Base-by-base conservation (phyloP, 2,888 invertebrate genomes). In the Drosophila pseudotalamancana region DNA sequence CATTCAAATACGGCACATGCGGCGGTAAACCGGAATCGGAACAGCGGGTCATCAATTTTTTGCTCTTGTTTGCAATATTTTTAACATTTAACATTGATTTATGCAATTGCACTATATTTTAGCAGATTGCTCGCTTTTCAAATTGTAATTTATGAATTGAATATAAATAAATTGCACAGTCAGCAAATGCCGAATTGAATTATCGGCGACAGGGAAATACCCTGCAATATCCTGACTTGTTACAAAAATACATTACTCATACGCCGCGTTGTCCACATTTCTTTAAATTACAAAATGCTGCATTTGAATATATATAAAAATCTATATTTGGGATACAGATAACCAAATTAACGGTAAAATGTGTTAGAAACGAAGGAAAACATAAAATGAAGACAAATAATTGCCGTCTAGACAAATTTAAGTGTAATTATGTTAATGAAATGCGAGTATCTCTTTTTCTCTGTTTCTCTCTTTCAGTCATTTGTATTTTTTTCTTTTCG, bases 331-430 rank as follows among this genome's bases (percentile, higher is more conserved):
- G n/a, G n/a, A n/a, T n/a, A n/a, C n/a, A n/a, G n/a, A n/a, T n/a
- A 18, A 18, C 27, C n/a, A 48, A 48, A 31, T 32, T 19, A 34
- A 21, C 45, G 11, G 14, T 9, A 11, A 21, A 62, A 37, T n/a
- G 51, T 57, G 31, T 18, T 29, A 1, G 14, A 35, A 37, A 32
- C 8, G 35, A 43, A 27, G 14, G 12, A 3, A 4, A 21, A 29
- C 46, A 35, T 16, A 23, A 49, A 50, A 21, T 34, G 25, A 48
- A 34, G 57, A 18, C 39, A 42, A 67, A 55, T 46, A 42, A 51
- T 72, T 53, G 42, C 48, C 32, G 85, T 82, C 79, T 85, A 83
- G 82, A 85, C 85, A 53, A 68, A 53, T 64, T 64, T 37, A 72
- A 82, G 71, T 72, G 62, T 68, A 77, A 72, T 83, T 72, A 43